Evolutionary conservation across 2,797 vertebrate genomes (phyloP), one percentile per base, ranked within the genome.

Genomic region (Amazona ochrocephala): DNA sequence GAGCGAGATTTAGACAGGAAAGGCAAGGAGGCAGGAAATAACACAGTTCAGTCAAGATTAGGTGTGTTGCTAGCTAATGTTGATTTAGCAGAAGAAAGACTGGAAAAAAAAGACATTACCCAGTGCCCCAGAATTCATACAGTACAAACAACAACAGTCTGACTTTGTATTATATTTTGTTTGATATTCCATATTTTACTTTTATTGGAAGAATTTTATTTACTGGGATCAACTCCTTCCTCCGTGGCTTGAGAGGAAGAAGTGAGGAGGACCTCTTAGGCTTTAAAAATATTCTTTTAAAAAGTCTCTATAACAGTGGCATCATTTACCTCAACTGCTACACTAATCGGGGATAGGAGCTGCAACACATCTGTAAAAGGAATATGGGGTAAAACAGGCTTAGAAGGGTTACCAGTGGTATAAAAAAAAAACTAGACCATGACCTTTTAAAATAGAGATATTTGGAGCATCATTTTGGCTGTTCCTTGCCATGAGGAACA

Each of bases 1-100:
- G 91, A 96, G 90, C 24, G 70, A 92, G 93, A 92, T 87, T 92
- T 75, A 89, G 89, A 89, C 92, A 95, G 96, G 94, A 96, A 96
- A 97, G 96, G 95, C 90, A 96, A 89, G 94, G 81, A 96, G 86
- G 93, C 96, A 96, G 93, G 95, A 97, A 97, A 97, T 96, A 96
- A 95, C 95, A 94, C 81, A 87, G 92, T 95, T 93, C 89, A 87
- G 81, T 92, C 92, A 91, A 93, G 96, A 94, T 94, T 89, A 96
- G 96, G 94, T 95, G 92, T n/a, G 17, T 89, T 94, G 72, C 92
- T 96, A 81, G 87, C 87, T 96, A 82, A 93, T 84, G 93, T 94
- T 96, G 95, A 90, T 94, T 90, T 96, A 94, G 83, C 41, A 78
- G 84, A 78, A 92, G 82, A 76, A 87, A 77, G 64, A 50, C 80